A percentile compares a stretch with the other conserved stretches of the same genome.
phyloP scores from a whole-genome alignment of 2,797 vertebrate species.

The Sebastolobus alascanus region DNA sequence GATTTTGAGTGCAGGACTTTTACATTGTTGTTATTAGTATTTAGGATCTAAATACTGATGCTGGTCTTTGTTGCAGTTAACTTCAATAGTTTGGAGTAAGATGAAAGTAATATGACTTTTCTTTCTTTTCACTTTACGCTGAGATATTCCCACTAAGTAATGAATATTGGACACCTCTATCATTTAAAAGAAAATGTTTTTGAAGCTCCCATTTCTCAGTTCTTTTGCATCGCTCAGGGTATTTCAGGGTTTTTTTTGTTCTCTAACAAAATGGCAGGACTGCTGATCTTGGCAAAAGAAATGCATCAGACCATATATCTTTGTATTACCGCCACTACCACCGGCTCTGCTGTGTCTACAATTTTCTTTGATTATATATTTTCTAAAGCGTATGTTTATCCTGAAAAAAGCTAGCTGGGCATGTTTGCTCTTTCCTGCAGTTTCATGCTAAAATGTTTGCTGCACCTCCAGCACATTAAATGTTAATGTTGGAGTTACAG shows the following conservation, averaged over 20 bases:
- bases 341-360: constrained; percentile 4
- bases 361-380: constrained; percentile 13
- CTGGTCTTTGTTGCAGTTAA: not conserved
- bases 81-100: not conserved
- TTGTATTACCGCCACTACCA: not conserved
- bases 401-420: not conserved
- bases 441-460: not conserved
- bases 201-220: not conserved
- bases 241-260: constrained; percentile 5
- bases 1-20: not conserved
- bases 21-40: not conserved
- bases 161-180: constrained; percentile 4
- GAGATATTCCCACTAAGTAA: not conserved
- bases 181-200: not conserved
- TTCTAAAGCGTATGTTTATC: constrained; percentile 18
- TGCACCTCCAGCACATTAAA: not conserved
- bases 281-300: constrained; percentile 32
- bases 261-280: constrained; percentile 5
- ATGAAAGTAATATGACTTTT: not conserved
- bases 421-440: constrained; percentile 4
- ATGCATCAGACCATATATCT: constrained; percentile 14
- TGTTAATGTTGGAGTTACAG: not conserved
- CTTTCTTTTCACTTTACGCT: not conserved
- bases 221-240: constrained; percentile 12
- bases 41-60: not conserved